Evolutionary conservation across 2,888 invertebrate genomes (phyloP), one percentile per base, ranked within the genome.

Genomic region (Spicauda simplicius): DNA sequence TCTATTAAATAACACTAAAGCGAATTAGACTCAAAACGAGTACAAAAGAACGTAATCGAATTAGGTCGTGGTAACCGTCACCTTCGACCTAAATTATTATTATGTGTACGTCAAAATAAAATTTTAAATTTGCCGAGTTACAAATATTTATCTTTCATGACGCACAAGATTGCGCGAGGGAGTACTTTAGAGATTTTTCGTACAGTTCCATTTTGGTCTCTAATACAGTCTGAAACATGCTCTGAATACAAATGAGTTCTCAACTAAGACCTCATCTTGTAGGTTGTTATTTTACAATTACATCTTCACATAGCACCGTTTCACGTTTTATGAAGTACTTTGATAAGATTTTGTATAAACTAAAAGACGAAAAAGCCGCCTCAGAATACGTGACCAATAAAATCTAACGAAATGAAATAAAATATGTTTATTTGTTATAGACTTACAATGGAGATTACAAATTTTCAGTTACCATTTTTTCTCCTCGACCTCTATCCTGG

Each of bases 151-250:
- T 8, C n/a, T n/a, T 14, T 45, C 5, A 3, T n/a, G 45, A n/a
- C 45, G 45, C 37, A 6, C 6, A 45, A 45, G n/a, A 45, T 45
- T 45, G 45, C 45, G 45, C n/a, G n/a, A 45, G 45, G 45, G 45
- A 45, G 45, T n/a, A 45, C 45, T 45, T 45, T 45, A n/a, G 45
- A 45, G n/a, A 45, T 45, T 45, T 41, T 45, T 45, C 45, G 45
- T n/a, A n/a, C n/a, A 45, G 45, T 45, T n/a, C n/a, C 45, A 45
- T 45, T 45, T n/a, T 45, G 45, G 45, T 45, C 45, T 45, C 45
- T 45, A 45, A n/a, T 45, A 45, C 45, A 45, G 45, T n/a, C 6
- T n/a, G 5, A 45, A n/a, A 45, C 45, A 45, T n/a, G 45, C n/a
- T 45, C n/a, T n/a, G 45, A 45, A 45, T 45, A 45, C 45, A 45